Base-by-base conservation (phyloP, 2,888 invertebrate genomes). In the Conomelus anceps region DNA sequence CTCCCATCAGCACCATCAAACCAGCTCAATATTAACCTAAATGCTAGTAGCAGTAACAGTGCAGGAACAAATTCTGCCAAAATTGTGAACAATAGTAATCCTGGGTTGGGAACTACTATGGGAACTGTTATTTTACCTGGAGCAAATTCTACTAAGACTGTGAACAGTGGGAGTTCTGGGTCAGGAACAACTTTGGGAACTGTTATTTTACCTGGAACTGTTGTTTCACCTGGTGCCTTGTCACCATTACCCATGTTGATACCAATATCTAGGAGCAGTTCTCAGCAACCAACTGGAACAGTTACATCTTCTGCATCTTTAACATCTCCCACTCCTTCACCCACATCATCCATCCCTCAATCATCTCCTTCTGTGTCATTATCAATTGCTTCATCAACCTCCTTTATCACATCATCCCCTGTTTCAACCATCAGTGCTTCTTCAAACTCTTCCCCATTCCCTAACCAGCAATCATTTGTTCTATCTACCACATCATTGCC, bases 1-100 rank as follows among this genome's bases (percentile, higher is more conserved):
- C 94, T 96, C 90, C 96, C 96, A 26, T 26, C 86, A 9, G 96
- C 96, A 7, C 29, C 26, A 24, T 1, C 26, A 13, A 86, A 26
- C 29, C 63, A 63, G n/a, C 4, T 63, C 4, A 63, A 63, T 63
- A 63, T 63, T n/a, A 86, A 86, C 17, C 17, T 23, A 0, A 85
- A 4, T n/a, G 9, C 9, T 22, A 23, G 1, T n/a, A 85, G 22
- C n/a, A 23, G 41, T 41, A 41, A 41, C 17, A 41, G 41, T 41
- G 17, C n/a, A n/a, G n/a, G 3, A 41, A 3, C n/a, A n/a, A 63
- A n/a, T 63, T 20, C 63, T n/a, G n/a, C 1, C 3, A 63, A 63
- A 7, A n/a, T 63, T 34, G 34, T 34, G 34, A 34, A 34, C 17
- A 34, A 34, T 34, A 17, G 34, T 41, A 20, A 17, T 41, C 7